phyloP scores from a whole-genome alignment of 2,113 vertebrate species.

The Pelodiscus sinensis region DNA sequence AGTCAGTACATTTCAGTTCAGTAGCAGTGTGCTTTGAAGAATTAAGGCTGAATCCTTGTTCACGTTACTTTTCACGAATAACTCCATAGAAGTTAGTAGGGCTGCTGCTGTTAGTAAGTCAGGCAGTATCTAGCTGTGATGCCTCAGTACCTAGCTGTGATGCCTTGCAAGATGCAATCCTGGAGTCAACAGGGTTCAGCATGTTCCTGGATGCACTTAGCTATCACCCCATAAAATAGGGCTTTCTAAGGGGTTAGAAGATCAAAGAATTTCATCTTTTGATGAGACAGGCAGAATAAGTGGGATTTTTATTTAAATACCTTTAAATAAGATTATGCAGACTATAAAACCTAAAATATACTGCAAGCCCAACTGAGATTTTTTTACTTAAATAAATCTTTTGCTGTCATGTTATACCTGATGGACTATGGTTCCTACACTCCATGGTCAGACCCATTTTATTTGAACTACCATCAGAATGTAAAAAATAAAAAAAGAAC shows the following conservation, averaged over 20 bases:
- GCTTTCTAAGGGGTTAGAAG: not conserved
- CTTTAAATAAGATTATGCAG: not conserved
- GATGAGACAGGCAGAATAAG: not conserved
- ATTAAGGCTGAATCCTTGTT: not conserved
- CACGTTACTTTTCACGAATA: accelerated
- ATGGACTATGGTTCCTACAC: not conserved
- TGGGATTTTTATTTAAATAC: not conserved
- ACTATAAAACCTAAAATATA: not conserved
- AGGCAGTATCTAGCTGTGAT: not conserved
- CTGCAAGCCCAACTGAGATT: not conserved
- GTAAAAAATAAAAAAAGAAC: not conserved
- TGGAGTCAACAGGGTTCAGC: accelerated
- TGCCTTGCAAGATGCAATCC: not conserved
- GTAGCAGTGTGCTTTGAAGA: not conserved
- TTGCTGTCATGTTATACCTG: not conserved
- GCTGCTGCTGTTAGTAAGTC: not conserved
- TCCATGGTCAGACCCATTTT: not conserved
- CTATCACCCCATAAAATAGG: not conserved
- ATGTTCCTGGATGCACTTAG: not conserved
- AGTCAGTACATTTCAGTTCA: not conserved
- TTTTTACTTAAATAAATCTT: not conserved
- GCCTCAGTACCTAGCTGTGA: not conserved
- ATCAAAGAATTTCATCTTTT: not conserved
- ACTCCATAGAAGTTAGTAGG: not conserved
- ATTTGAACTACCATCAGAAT: not conserved